These are phyloP conservation scores for Steatocranus sp. DNA, from an alignment of 2,797 vertebrate species.

Conservation along the genomic window DNA sequence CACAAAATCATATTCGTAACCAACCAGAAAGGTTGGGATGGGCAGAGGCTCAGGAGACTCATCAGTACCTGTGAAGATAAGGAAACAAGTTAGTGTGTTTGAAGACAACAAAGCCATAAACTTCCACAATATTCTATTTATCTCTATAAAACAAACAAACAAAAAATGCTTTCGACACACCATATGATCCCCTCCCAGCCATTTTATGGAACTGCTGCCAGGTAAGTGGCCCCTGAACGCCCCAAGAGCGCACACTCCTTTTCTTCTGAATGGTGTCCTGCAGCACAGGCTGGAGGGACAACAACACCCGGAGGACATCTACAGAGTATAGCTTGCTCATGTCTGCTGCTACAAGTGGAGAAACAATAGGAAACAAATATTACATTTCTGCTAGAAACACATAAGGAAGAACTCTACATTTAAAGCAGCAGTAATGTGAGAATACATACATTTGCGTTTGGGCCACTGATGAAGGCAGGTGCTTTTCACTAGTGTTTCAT, in stretches of 20 bases:
- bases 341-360: slow-evolving; percentile 74
- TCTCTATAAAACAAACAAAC: neutral
- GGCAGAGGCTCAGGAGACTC: slow-evolving; percentile 98
- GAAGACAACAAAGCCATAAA: neutral
- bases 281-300: slow-evolving; percentile 95
- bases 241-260: slow-evolving; percentile 94
- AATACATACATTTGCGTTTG: slow-evolving; percentile 84
- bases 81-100: neutral
- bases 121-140: neutral
- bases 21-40: slow-evolving; percentile 96
- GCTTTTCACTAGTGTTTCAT: slow-evolving; percentile 95
- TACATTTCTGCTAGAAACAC: neutral
- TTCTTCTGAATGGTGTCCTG: slow-evolving; percentile 99
- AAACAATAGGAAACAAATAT: neutral
- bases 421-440: neutral
- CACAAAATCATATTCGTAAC: slow-evolving; percentile 97
- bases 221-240: slow-evolving; percentile 95
- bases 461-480: slow-evolving; percentile 97
- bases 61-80: slow-evolving; percentile 85
- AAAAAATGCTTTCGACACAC: slow-evolving; percentile 61
- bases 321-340: slow-evolving; percentile 96
- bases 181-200: slow-evolving; percentile 97
- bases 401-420: neutral
- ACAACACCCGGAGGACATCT: slow-evolving; percentile 94
- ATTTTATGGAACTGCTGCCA: slow-evolving; percentile 99